A percentile compares a stretch with the other conserved stretches of the same genome.
Conservation (phyloP, 1,140 invertebrate genomes). For the Ostrea denselamellosa region DNA sequence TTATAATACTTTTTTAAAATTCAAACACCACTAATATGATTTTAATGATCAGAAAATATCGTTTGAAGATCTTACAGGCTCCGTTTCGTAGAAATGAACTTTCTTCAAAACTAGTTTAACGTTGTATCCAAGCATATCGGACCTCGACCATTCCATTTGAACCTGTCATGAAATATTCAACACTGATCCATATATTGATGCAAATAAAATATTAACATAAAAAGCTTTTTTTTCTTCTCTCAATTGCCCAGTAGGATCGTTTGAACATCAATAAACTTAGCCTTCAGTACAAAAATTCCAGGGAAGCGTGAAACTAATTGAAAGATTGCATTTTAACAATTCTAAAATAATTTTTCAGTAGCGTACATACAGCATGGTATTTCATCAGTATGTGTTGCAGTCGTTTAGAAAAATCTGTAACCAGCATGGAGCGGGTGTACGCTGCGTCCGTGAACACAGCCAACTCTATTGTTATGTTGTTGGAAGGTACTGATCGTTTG, state of each 20-base stretch:
- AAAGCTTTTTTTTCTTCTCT: not conserved
- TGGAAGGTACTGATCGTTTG: slow-evolving; percentile 20
- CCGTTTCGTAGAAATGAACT: slow-evolving; percentile 41
- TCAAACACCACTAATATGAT: not conserved
- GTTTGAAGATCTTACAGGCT: slow-evolving; percentile 39
- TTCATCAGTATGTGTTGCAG: slow-evolving; percentile 42
- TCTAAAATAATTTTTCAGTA: not conserved
- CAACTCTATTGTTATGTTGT: slow-evolving; percentile 44
- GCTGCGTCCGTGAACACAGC: slow-evolving; percentile 45
- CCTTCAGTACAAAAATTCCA: not conserved
- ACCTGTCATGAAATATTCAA: slow-evolving; percentile 16
- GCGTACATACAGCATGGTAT: slow-evolving; percentile 44
- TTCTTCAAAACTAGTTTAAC: slow-evolving; percentile 37
- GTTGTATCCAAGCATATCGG: slow-evolving; percentile 31
- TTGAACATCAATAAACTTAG: not conserved
- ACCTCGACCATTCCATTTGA: slow-evolving; percentile 38
- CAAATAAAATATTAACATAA: not conserved
- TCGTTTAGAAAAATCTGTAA: not conserved
- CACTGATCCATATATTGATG: not conserved
- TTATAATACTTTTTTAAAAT: not conserved
- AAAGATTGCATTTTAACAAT: not conserved
- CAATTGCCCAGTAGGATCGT: not conserved
- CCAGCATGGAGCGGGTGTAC: not conserved
- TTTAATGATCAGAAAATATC: not conserved
- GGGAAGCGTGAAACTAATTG: not conserved